These are phyloP conservation scores for Verasper variegatus DNA, from an alignment of 2,113 vertebrate species.

Conservation along the genomic window DNA sequence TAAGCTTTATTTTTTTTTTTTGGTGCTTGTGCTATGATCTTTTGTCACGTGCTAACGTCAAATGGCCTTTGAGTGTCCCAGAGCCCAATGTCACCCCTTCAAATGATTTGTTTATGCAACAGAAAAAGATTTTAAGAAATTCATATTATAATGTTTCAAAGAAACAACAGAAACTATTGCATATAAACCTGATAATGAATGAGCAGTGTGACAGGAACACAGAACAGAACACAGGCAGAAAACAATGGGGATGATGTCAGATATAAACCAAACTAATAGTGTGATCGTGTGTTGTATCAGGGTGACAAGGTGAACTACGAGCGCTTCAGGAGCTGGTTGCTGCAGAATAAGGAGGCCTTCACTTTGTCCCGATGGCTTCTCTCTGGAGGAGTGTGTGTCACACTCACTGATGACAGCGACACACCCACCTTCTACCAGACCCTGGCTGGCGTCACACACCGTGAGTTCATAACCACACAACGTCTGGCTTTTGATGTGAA, in stretches of 20 bases:
- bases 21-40: too few species aligned
- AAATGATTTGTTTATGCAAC: background rate
- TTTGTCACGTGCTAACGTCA: too few species aligned
- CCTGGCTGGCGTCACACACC: conserved; percentile 96
- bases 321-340: conserved; percentile 95
- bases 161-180: background rate
- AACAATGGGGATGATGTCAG: background rate
- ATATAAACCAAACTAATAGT: background rate
- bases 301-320: conserved; percentile 98
- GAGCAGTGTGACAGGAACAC: background rate
- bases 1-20: too few species aligned
- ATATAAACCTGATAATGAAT: background rate
- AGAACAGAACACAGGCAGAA: background rate
- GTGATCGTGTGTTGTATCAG: conserved; percentile 75
- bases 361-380: conserved; percentile 97
- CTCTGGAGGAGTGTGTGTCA: conserved; percentile 95
- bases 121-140: background rate
- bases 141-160: background rate
- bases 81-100: too few species aligned
- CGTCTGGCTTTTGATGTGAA: background rate
- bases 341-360: conserved; percentile 97
- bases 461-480: conserved; percentile 82
- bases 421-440: conserved; percentile 99
- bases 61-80: too few species aligned
- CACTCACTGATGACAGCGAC: conserved; percentile 97